Percentiles rank a stretch among this genome's conserved stretches.
Evolutionary conservation across 2,113 vertebrate genomes (phyloP).

Genomic region (Atractosteus spatula): DNA sequence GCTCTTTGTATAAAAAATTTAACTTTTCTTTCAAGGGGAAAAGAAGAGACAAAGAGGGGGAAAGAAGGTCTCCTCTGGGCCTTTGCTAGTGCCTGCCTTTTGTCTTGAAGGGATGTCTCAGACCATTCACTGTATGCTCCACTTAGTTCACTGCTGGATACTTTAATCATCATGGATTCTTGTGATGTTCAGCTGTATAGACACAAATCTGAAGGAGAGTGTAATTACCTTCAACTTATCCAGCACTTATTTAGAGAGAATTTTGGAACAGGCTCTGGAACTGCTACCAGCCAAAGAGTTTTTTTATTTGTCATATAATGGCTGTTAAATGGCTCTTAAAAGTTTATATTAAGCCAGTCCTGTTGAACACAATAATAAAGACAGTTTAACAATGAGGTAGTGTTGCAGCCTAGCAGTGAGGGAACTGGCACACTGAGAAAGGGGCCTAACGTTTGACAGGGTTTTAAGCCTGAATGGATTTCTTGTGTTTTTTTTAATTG

Average conservation of each 20-base stretch:
- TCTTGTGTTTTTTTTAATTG: background rate
- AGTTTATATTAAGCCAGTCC: constrained; percentile 21
- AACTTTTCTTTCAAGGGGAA: too few relatives aligned
- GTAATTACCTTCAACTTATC: background rate
- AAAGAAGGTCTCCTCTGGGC: too few relatives aligned
- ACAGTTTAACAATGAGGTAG: constrained; percentile 27
- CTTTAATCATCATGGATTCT: background rate
- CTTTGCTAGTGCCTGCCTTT: too few relatives aligned
- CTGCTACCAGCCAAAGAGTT: background rate
- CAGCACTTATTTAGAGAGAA: background rate
- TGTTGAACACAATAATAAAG: constrained; percentile 21
- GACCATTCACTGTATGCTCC: too few relatives aligned
- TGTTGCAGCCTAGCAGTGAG: constrained; percentile 8
- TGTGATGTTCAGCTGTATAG: background rate
- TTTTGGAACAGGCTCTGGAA: constrained; percentile 6
- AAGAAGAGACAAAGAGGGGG: too few relatives aligned
- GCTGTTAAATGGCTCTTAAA: constrained; percentile 17
- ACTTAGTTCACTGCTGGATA: too few relatives aligned
- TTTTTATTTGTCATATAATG: constrained; percentile 25
- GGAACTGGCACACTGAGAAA: background rate
- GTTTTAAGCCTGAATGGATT: constrained; percentile 20
- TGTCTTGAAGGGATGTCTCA: too few relatives aligned
- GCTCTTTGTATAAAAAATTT: too few relatives aligned
- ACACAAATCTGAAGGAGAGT: background rate
- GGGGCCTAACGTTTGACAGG: background rate